Conservation (phyloP, 1,140 invertebrate genomes). For the Goniozus legneri region DNA sequence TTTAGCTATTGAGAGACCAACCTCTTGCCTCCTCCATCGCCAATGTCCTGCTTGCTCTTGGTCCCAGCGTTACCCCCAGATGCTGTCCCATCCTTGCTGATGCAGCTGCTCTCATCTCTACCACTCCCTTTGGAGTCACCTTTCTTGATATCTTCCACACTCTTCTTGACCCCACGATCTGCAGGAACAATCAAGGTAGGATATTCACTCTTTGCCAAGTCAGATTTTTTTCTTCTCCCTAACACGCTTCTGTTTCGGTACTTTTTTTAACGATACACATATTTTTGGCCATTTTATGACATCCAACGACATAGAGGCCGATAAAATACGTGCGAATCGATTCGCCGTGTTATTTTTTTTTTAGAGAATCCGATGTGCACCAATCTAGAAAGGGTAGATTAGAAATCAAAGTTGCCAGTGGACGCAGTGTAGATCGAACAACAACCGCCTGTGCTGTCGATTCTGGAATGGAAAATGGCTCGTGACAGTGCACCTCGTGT, state of each 20-base stretch:
- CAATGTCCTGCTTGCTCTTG: constrained; percentile 51
- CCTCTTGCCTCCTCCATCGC: constrained; percentile 52
- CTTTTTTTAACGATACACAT: background rate
- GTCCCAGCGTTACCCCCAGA: constrained; percentile 40
- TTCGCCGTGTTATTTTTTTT: too few species aligned
- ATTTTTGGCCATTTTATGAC: too few species aligned
- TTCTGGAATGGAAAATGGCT: too few species aligned
- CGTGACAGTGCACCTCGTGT: too few species aligned
- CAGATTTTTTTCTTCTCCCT: constrained; percentile 33
- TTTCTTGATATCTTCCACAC: constrained; percentile 50
- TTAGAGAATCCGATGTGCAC: too few species aligned
- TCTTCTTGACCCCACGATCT: constrained; percentile 55
- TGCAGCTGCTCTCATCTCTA: constrained; percentile 42
- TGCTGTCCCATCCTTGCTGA: constrained; percentile 46
- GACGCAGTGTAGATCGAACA: too few species aligned
- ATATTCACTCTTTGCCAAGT: constrained; percentile 45
- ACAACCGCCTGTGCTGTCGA: too few species aligned
- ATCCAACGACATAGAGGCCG: too few species aligned
- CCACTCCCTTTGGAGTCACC: constrained; percentile 49
- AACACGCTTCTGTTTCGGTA: constrained; percentile 19
- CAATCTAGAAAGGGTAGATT: too few species aligned
- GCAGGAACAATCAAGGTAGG: constrained; percentile 57
- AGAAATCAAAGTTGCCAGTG: too few species aligned
- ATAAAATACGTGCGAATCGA: too few species aligned
- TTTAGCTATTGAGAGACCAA: constrained; percentile 55